Evolutionary conservation across 2,113 vertebrate species (phyloP), one percentile per base, ranked within the genome.

Genomic region (Colius striatus): DNA sequence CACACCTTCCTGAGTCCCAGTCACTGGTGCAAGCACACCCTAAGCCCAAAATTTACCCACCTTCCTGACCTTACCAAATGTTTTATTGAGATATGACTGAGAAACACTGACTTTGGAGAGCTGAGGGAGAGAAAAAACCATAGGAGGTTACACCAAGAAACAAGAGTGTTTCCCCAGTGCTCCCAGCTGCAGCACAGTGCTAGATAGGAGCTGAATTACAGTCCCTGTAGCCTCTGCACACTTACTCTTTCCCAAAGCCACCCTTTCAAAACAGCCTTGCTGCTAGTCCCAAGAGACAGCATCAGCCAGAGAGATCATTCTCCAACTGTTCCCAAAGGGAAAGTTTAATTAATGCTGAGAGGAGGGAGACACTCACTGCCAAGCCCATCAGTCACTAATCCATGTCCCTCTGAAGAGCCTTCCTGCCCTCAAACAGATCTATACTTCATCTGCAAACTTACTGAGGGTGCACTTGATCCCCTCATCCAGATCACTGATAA

Each of bases 211-310:
- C 36, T 45, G 43, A 80, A 75, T 73, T 67, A 66, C 34, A 61
- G 60, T 32, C 9, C 48, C 43, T 0, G 0, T 29, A 17, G 58
- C 15, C 51, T 25, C 29, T 72, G 14, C 13, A 9, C 4, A 4
- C 48, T 68, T 7, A 51, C 11, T 53, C 84, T 60, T 67, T 74
- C 45, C 17, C 48, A 26, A 73, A 92, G 47, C 5, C 11, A 16
- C 16, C 21, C 18, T 50, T 41, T 29, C 41, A 74, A 38, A 55
- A 51, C 53, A 84, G 27, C 11, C 61, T 16, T 68, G 16, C 32
- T 68, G 48, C 27, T 67, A 84, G 36, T 38, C 62, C 63, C 50
- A 75, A 58, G 36, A 74, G 61, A 15, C 21, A 45, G 47, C 13
- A 41, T 25, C 25, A 73, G 53, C 38, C n/a, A 41, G 38, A 80